Conservation (phyloP, 92 coral and sea anemone genomes). For the Phenganax marumi region DNA sequence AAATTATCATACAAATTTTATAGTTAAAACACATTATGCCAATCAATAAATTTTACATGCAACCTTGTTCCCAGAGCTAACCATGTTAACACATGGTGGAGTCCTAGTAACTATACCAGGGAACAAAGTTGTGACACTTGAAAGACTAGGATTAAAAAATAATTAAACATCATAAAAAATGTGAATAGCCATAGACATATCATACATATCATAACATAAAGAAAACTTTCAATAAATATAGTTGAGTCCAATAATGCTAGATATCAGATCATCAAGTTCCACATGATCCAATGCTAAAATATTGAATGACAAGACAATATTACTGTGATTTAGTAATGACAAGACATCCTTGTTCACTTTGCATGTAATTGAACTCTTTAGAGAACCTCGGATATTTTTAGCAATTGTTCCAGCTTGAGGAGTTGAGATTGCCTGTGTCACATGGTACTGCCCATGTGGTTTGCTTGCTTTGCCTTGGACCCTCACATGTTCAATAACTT, state of each 20-base stretch:
- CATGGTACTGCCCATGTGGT: conserved; percentile 67
- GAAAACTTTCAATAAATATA: conserved; percentile 62
- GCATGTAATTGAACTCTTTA: conserved; percentile 70
- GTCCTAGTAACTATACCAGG: too few species aligned
- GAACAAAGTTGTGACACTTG: too few species aligned
- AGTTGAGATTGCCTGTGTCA: conserved; percentile 81
- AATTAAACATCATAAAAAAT: too few species aligned
- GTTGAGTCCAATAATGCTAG: conserved; percentile 84
- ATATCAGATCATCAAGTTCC: conserved; percentile 82
- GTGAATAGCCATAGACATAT: too few species aligned
- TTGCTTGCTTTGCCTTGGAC: conserved; percentile 50
- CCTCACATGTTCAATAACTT: conserved; percentile 63
- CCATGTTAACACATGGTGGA: too few species aligned
- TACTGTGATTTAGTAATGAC: conserved; percentile 73
- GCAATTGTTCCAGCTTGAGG: conserved; percentile 86
- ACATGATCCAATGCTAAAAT: conserved; percentile 83
- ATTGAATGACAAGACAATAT: conserved; percentile 72
- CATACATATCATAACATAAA: background rate
- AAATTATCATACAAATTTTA: too few species aligned
- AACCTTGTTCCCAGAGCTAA: too few species aligned
- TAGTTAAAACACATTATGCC: too few species aligned
- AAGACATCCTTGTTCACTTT: conserved; percentile 64
- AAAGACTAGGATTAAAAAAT: too few species aligned
- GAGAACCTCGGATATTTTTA: conserved; percentile 68
- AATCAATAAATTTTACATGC: too few species aligned